Evolutionary conservation across 1,140 invertebrate genomes (phyloP).

Genomic region (Drosophila triauraria): DNA sequence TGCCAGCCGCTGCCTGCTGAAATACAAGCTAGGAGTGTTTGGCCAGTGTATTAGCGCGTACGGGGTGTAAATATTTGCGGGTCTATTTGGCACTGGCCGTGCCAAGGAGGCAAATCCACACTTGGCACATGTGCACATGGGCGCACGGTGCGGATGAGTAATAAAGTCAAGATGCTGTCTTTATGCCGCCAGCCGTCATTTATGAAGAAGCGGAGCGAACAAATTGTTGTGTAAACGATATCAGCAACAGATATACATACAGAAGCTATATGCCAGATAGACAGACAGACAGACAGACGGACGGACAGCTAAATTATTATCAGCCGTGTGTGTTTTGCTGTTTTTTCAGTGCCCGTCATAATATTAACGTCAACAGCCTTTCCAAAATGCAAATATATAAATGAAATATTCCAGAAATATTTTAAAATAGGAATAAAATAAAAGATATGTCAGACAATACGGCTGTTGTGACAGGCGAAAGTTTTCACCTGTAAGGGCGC

Average conservation of each 20-base stretch:
- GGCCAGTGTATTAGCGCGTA: conserved; percentile 58
- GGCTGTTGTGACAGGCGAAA: background rate
- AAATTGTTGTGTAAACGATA: conserved; percentile 68
- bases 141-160: conserved; percentile 73
- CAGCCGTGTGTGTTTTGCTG: conserved; percentile 31
- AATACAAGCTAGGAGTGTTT: conserved; percentile 59
- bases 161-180: conserved; percentile 74
- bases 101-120: conserved; percentile 38
- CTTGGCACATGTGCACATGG: background rate
- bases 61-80: conserved; percentile 60
- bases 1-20: background rate
- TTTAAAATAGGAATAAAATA: background rate
- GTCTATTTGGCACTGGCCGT: conserved; percentile 72
- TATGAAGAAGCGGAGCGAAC: conserved; percentile 12
- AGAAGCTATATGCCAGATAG: no score
- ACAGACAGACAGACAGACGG: background rate
- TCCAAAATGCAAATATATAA: conserved; percentile 33
- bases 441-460: conserved; percentile 1
- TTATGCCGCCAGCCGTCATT: conserved; percentile 26
- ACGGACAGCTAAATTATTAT: conserved; percentile 46
- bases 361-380: conserved; percentile 37
- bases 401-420: background rate
- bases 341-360: conserved; percentile 15
- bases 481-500: conserved; percentile 12
- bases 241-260: conserved; percentile 25